Evolutionary conservation across 2,797 vertebrate species (phyloP).

Genomic region (Microcaecilia unicolor): DNA sequence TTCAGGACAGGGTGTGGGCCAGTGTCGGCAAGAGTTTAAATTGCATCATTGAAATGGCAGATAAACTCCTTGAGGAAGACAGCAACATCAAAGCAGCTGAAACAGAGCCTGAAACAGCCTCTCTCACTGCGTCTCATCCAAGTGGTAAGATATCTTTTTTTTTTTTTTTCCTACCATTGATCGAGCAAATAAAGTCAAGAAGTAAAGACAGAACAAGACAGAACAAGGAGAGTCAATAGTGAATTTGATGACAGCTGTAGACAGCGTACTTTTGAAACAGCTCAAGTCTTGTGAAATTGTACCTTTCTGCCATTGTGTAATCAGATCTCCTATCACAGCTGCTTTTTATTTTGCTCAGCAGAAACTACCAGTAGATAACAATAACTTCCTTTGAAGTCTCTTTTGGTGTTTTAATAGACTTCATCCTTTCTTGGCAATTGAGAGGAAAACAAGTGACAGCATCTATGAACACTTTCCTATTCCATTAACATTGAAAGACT

Average conservation of each 20-base stretch:
- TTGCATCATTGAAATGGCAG: slow-evolving; percentile 89
- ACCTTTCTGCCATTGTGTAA: slow-evolving; percentile 9
- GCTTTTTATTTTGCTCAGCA: background rate
- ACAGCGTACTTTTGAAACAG: background rate
- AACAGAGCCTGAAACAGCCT: slow-evolving; percentile 51
- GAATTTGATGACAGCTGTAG: slow-evolving; percentile 9
- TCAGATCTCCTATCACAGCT: slow-evolving; percentile 14
- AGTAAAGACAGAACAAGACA: background rate
- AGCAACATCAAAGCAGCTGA: slow-evolving; percentile 28
- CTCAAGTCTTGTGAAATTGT: slow-evolving; percentile 19
- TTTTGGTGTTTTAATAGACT: slow-evolving; percentile 10
- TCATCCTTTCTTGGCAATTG: slow-evolving; percentile 7
- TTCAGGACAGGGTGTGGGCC: slow-evolving; percentile 94
- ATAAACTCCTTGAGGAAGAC: slow-evolving; percentile 79
- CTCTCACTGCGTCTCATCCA: slow-evolving; percentile 64
- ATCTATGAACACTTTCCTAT: background rate
- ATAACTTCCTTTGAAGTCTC: slow-evolving; percentile 13
- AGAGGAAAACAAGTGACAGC: background rate
- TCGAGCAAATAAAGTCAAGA: slow-evolving; percentile 13
- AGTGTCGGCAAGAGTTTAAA: slow-evolving; percentile 90
- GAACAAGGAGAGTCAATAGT: background rate
- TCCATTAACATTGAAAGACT: background rate
- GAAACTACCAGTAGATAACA: slow-evolving; percentile 8
- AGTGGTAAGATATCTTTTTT: slow-evolving; percentile 54
- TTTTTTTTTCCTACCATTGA: background rate